Evolutionary conservation across 1,140 invertebrate species (phyloP).

Genomic region (Drosophila nasuta): DNA sequence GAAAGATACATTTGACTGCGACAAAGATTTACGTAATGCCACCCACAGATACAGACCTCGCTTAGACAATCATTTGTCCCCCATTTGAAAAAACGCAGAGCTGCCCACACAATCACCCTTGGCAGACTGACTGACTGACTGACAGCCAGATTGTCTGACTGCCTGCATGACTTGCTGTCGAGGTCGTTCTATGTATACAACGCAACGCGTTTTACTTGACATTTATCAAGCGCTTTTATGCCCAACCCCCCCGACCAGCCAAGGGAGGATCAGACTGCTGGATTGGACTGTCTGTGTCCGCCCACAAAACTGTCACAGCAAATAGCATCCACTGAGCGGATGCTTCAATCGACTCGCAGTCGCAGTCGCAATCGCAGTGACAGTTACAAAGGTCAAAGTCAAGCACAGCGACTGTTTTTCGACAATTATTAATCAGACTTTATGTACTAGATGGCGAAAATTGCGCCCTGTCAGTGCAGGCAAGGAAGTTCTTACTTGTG

Average conservation of each 20-base stretch:
- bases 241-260: constrained; percentile 8
- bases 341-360: constrained; percentile 56
- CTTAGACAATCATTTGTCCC: constrained; percentile 4
- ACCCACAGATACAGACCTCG: constrained; percentile 50
- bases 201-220: constrained; percentile 70
- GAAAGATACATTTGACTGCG: constrained; percentile 34
- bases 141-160: constrained; percentile 20
- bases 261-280: not conserved
- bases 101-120: constrained; percentile 17
- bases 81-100: constrained; percentile 3
- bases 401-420: constrained; percentile 45
- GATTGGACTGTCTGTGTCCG: constrained; percentile 18
- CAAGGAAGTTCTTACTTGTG: constrained; percentile 67
- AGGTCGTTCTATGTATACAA: constrained; percentile 64
- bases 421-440: constrained; percentile 69
- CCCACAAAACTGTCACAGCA: constrained; percentile 45
- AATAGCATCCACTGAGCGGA: constrained; percentile 45
- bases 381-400: constrained; percentile 75
- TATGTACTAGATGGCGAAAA: constrained; percentile 17
- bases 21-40: constrained; percentile 75
- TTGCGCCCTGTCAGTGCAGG: not conserved
- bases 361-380: constrained; percentile 16
- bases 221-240: constrained; percentile 58
- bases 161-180: constrained; percentile 23
- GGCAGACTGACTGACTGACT: not conserved